phyloP scores from a whole-genome alignment of 2,113 vertebrate genomes.

The Pogonocichla stellata region DNA sequence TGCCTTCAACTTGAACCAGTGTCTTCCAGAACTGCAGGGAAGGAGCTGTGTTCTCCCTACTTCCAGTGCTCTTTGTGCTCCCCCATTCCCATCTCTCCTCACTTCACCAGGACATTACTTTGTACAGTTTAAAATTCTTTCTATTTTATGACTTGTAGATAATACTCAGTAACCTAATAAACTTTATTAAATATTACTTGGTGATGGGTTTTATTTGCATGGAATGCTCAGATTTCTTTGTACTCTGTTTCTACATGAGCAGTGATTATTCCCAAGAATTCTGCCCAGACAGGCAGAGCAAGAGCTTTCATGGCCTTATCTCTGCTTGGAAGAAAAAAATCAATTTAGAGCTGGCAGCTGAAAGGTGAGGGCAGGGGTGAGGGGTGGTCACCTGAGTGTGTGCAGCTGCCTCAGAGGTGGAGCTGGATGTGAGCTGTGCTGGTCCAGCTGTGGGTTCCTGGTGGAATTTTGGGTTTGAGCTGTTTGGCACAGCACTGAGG shows the following conservation, averaged over 20 bases:
- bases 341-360: rapidly evolving
- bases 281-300: not conserved
- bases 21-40: conserved; percentile 14
- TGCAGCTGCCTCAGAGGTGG: not conserved
- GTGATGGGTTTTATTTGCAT: not conserved
- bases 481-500: not conserved
- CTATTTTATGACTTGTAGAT: conserved; percentile 87
- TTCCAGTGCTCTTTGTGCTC: not conserved
- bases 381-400: no score
- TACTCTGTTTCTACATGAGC: rapidly evolving
- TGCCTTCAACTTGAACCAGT: conserved; percentile 24
- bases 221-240: not conserved
- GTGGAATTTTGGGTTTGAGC: not conserved
- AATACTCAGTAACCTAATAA: conserved; percentile 87
- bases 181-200: conserved; percentile 82
- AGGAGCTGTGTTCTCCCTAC: conserved; percentile 22
- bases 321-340: not conserved
- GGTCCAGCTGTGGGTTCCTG: not conserved
- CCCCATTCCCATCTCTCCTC: not conserved
- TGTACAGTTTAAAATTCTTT: conserved; percentile 81
- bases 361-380: not conserved
- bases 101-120: conserved; percentile 39
- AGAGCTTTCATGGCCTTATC: not conserved
- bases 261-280: not conserved
- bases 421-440: not conserved